Evolutionary conservation across 2,797 vertebrate species (phyloP).

Genomic region (Chelidonichthys spinosus): DNA sequence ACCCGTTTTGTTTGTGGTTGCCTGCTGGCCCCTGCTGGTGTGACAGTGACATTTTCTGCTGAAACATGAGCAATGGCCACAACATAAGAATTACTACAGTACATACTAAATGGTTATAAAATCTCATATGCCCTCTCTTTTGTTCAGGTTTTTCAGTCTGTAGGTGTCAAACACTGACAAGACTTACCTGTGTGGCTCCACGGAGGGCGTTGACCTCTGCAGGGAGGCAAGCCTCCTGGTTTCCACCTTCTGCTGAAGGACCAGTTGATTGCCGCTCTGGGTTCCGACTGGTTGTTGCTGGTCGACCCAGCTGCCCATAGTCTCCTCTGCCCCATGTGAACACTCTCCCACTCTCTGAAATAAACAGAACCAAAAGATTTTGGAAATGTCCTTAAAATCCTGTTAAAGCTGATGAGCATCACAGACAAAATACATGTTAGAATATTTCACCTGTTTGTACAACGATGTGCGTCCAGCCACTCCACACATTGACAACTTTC

Average conservation of each 20-base stretch:
- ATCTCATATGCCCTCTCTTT: background rate
- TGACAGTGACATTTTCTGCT: background rate
- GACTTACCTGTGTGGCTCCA: conserved; percentile 89
- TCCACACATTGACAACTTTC: conserved; percentile 85
- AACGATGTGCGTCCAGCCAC: conserved; percentile 94
- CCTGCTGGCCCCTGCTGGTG: conserved; percentile 72
- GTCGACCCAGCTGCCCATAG: conserved; percentile 92
- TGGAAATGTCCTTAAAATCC: background rate
- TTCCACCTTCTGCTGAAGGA: conserved; percentile 24
- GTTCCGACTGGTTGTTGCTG: conserved; percentile 13
- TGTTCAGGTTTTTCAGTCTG: conserved; percentile 5
- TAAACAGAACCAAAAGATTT: background rate
- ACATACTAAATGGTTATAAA: background rate
- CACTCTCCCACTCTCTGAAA: conserved; percentile 88
- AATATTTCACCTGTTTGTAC: conserved; percentile 87
- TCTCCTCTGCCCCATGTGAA: conserved; percentile 93
- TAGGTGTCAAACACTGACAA: background rate
- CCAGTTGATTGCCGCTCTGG: conserved; percentile 45
- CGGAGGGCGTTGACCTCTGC: conserved; percentile 80
- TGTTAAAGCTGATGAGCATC: background rate
- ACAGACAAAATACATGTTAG: background rate
- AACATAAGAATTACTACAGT: background rate
- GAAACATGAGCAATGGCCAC: background rate
- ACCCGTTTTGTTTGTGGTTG: conserved; percentile 19
- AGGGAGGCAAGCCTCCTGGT: conserved; percentile 66